Evolutionary conservation across 2,797 vertebrate genomes (phyloP).

Genomic region (Apogon hyalosoma): DNA sequence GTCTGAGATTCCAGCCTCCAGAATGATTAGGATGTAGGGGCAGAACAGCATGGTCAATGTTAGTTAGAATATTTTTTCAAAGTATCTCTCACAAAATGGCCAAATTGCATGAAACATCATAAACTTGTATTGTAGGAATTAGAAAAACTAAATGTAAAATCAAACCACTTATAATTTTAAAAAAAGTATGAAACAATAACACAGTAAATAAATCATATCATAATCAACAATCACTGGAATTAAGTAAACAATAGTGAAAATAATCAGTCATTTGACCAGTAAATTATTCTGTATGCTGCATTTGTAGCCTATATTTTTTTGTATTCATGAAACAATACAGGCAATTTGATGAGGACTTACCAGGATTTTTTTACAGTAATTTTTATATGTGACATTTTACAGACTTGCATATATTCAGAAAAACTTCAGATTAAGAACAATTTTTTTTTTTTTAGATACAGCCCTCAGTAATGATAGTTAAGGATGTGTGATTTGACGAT

Average conservation of each 20-base stretch:
- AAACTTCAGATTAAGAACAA: too few relatives aligned
- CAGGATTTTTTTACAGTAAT: background rate
- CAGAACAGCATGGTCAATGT: background rate
- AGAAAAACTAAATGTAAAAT: background rate
- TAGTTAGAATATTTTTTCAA: background rate
- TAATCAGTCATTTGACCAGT: too few relatives aligned
- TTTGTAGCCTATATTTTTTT: too few relatives aligned
- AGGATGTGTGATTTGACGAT: too few relatives aligned
- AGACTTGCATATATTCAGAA: background rate
- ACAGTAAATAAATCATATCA: background rate
- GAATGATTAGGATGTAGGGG: conserved; percentile 19
- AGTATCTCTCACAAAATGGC: background rate
- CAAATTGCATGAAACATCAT: background rate
- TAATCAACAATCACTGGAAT: background rate
- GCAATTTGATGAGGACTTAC: background rate
- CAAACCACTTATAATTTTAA: background rate
- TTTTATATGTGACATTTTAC: background rate
- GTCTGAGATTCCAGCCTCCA: conserved; percentile 44
- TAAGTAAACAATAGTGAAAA: background rate
- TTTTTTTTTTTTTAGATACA: too few relatives aligned
- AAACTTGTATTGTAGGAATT: too few relatives aligned
- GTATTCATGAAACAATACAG: background rate
- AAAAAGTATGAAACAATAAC: conserved; percentile 5
- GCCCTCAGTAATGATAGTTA: too few relatives aligned
- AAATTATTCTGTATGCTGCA: too few relatives aligned